phyloP scores from a whole-genome alignment of 2,888 invertebrate genomes.

The Drosophila algonquin region DNA sequence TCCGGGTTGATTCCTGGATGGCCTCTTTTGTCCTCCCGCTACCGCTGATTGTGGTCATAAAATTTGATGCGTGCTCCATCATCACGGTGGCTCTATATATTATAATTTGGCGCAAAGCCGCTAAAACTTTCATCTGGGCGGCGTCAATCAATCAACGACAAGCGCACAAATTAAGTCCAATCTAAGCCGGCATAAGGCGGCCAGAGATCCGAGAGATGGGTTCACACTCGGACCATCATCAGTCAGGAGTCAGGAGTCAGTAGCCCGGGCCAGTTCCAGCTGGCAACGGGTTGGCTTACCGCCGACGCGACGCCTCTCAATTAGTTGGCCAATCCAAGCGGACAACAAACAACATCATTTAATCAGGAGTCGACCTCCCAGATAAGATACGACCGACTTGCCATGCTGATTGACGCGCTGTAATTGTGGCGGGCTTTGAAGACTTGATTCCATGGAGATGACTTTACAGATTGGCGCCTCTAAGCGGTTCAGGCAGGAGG shows the following conservation, averaged over 20 bases:
- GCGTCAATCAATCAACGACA: constrained; percentile 76
- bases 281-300: constrained; percentile 29
- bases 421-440: constrained; percentile 19
- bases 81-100: constrained; percentile 57
- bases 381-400: constrained; percentile 58
- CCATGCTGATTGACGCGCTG: not conserved
- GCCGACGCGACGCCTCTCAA: constrained; percentile 40
- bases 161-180: constrained; percentile 73
- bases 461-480: constrained; percentile 24
- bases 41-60: constrained; percentile 57
- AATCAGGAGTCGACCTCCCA: constrained; percentile 47
- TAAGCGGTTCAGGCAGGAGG: not conserved
- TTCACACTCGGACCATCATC: constrained; percentile 59
- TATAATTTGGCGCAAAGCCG: constrained; percentile 75
- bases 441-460: constrained; percentile 25
- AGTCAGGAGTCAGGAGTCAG: constrained; percentile 13
- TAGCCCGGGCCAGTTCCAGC: constrained; percentile 34
- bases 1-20: not conserved
- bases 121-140: constrained; percentile 70
- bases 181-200: constrained; percentile 47
- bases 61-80: constrained; percentile 73
- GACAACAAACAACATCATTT: constrained; percentile 53
- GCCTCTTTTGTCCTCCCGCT: not conserved
- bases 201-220: constrained; percentile 10
- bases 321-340: constrained; percentile 59